phyloP scores from a whole-genome alignment of 2,888 invertebrate genomes.

The Xestoiulus laeticollis region DNA sequence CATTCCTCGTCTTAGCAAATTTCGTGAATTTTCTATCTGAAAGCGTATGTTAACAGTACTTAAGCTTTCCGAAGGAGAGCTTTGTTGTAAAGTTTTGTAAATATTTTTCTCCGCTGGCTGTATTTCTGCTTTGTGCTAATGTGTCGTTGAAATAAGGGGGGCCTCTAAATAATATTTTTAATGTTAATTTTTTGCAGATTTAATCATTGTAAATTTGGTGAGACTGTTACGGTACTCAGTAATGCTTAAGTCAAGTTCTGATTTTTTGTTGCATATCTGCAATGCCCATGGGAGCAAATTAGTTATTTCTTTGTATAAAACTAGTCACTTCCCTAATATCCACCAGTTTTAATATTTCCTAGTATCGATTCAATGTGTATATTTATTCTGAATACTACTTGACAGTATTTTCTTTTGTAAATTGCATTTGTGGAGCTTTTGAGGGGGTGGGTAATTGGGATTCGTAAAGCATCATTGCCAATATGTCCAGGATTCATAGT shows the following conservation, averaged over 20 bases:
- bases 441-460: neutral
- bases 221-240: conserved; percentile 13
- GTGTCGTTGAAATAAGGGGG: neutral
- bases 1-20: conserved; percentile 6
- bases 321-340: conserved; percentile 34
- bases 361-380: conserved; percentile 5
- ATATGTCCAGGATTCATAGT: neutral
- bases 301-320: conserved; percentile 41
- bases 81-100: conserved; percentile 10
- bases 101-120: conserved; percentile 28
- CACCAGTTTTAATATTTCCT: conserved; percentile 39
- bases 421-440: conserved; percentile 23
- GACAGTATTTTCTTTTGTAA: conserved; percentile 40
- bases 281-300: conserved; percentile 27
- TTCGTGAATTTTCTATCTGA: conserved; percentile 38
- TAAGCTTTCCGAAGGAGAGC: conserved; percentile 33
- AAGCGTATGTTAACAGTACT: conserved; percentile 1
- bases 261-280: neutral
- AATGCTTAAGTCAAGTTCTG: conserved; percentile 12
- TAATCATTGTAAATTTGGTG: conserved; percentile 33
- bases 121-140: conserved; percentile 17
- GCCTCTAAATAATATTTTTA: conserved; percentile 3
- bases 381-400: conserved; percentile 34
- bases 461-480: conserved; percentile 31
- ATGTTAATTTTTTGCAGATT: neutral